Conservation (phyloP, 2,113 vertebrate genomes). For the Rhegmatorhina hoffmannsi region DNA sequence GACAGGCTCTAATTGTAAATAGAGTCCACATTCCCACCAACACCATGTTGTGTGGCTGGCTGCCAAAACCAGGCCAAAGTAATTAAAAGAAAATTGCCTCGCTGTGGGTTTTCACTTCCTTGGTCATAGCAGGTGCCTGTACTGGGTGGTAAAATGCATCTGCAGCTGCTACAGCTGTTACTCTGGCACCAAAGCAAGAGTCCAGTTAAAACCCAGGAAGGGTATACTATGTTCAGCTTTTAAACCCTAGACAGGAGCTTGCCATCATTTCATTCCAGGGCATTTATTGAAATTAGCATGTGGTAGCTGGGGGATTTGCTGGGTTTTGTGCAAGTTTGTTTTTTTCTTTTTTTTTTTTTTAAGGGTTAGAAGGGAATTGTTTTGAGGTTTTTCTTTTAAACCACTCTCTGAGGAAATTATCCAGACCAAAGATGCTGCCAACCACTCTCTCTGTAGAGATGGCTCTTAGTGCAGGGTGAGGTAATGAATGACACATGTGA, state of each 20-base stretch:
- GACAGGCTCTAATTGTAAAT: slow-evolving; percentile 14
- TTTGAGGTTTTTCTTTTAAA: background rate
- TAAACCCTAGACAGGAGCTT: slow-evolving; percentile 10
- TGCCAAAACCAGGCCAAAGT: slow-evolving; percentile 49
- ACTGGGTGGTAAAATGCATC: slow-evolving; percentile 53
- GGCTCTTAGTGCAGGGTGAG: background rate
- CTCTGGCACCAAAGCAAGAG: slow-evolving; percentile 45
- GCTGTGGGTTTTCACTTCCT: slow-evolving; percentile 64
- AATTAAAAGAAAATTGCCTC: slow-evolving; percentile 68
- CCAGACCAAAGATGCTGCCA: slow-evolving; percentile 4
- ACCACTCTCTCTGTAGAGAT: background rate
- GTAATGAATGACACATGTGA: slow-evolving; percentile 41
- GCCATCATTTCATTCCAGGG: slow-evolving; percentile 34
- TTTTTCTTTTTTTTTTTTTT: background rate
- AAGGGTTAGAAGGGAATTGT: background rate
- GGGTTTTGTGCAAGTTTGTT: background rate
- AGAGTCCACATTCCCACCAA: slow-evolving; percentile 16
- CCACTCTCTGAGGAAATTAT: background rate
- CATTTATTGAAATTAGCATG: slow-evolving; percentile 57
- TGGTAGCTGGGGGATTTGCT: background rate
- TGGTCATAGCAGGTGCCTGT: slow-evolving; percentile 60
- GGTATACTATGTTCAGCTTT: slow-evolving; percentile 43
- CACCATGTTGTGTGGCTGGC: background rate
- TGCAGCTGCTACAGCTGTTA: slow-evolving; percentile 75
- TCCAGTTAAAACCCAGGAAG: slow-evolving; percentile 55